Evolutionary conservation across 2,113 vertebrate genomes (phyloP).

Genomic region (Hemiprocne comata): DNA sequence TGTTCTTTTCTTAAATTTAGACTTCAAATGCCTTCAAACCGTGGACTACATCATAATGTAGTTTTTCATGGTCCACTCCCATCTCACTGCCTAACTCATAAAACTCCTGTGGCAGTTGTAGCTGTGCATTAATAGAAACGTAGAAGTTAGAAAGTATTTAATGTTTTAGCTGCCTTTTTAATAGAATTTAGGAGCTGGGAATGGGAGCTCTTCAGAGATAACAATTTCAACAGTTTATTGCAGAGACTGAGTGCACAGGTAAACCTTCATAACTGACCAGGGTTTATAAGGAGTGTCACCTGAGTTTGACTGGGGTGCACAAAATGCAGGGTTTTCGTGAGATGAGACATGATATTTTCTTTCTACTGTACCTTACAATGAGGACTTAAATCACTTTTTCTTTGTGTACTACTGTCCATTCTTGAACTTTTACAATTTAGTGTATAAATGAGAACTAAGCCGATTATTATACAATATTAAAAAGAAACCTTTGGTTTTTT

Average conservation of each 20-base stretch:
- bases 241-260: rapidly evolving
- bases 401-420: neutral
- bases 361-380: neutral
- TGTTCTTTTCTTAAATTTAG: slow-evolving; percentile 13
- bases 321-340: neutral
- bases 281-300: neutral
- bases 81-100: neutral
- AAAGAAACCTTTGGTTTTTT: neutral
- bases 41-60: neutral
- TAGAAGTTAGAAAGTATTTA: neutral
- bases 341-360: neutral
- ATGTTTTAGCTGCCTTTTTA: neutral
- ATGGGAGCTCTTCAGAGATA: neutral
- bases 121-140: neutral
- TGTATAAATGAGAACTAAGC: neutral
- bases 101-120: neutral
- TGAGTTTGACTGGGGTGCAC: neutral
- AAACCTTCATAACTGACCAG: neutral
- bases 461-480: neutral
- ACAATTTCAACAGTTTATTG: neutral
- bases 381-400: neutral
- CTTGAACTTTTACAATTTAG: neutral
- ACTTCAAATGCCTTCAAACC: neutral
- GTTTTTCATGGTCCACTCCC: neutral
- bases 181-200: neutral